Evolutionary conservation across 2,888 invertebrate species (phyloP), one percentile per base, ranked within the genome.

Genomic region (Gisinianus flammeolus): DNA sequence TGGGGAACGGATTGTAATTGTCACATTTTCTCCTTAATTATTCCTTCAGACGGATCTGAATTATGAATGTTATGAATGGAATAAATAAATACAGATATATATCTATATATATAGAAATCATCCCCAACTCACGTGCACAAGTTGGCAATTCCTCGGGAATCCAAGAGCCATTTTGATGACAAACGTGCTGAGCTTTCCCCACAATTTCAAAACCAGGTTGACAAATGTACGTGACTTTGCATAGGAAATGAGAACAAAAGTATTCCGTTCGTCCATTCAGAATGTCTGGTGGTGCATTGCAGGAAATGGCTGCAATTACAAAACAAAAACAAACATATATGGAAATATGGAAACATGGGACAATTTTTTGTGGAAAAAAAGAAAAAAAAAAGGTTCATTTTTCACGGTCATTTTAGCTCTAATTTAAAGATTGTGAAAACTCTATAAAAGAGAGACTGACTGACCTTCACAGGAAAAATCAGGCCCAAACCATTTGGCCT

Each of bases 401-500:
- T n/a, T n/a, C n/a, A n/a, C n/a, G n/a, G n/a, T n/a, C n/a, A n/a
- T n/a, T n/a, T n/a, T n/a, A n/a, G n/a, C n/a, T n/a, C n/a, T n/a
- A n/a, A n/a, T n/a, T n/a, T n/a, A n/a, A n/a, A n/a, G n/a, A n/a
- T n/a, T n/a, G n/a, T n/a, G n/a, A n/a, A n/a, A n/a, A n/a, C n/a
- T n/a, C n/a, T n/a, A n/a, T n/a, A n/a, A n/a, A n/a, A n/a, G 5
- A 35, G 12, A 44, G 6, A 44, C 19, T 44, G 68, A 90, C 91
- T 92, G 89, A 93, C 97, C 96, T 90, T 95, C 94, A 87, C 98
- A 99, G 80, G 93, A 92, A 85, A 99, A 94, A 85, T 97, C 96
- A 0, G 98, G 98, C 0, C 98, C 98, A 85, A 95, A 97, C 98
- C 98, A 99, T 83, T 94, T 94, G 0, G 97, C 97, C 0, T 89